phyloP scores from a whole-genome alignment of 2,888 invertebrate genomes.

The Pogonocherus hispidulus region DNA sequence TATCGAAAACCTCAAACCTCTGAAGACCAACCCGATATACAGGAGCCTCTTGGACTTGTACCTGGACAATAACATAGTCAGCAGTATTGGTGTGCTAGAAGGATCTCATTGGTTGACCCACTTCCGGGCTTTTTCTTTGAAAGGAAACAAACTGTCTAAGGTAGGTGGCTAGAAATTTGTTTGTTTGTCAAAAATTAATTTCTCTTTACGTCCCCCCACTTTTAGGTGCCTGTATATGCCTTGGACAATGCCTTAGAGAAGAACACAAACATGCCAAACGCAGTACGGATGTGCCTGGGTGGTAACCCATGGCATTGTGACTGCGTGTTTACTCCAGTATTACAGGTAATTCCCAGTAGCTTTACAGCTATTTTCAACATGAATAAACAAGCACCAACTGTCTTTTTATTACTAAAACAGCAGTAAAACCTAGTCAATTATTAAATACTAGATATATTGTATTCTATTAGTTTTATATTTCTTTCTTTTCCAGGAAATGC shows the following conservation, averaged over 20 bases:
- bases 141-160: conserved; percentile 80
- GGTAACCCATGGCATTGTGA: conserved; percentile 88
- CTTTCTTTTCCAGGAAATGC: conserved; percentile 65
- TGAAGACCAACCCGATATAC: conserved; percentile 78
- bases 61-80: conserved; percentile 82
- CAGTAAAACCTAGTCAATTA: too few species aligned
- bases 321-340: conserved; percentile 83
- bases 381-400: too few species aligned
- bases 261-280: conserved; percentile 81
- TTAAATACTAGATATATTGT: too few species aligned
- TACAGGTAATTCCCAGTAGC: conserved; percentile 76
- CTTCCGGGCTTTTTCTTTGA: conserved; percentile 83
- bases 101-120: conserved; percentile 83
- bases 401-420: too few species aligned
- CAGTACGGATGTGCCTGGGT: conserved; percentile 79
- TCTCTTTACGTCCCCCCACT: conserved; percentile 38
- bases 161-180: conserved; percentile 66
- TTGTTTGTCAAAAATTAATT: background rate
- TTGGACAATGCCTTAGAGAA: conserved; percentile 83
- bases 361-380: too few species aligned
- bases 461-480: too few species aligned
- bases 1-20: conserved; percentile 75
- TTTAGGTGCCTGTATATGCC: conserved; percentile 84
- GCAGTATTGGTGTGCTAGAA: conserved; percentile 78
- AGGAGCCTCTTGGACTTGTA: conserved; percentile 78